Evolutionary conservation across 2,888 invertebrate genomes (phyloP).

Genomic region (Holacanthella duospinosa): DNA sequence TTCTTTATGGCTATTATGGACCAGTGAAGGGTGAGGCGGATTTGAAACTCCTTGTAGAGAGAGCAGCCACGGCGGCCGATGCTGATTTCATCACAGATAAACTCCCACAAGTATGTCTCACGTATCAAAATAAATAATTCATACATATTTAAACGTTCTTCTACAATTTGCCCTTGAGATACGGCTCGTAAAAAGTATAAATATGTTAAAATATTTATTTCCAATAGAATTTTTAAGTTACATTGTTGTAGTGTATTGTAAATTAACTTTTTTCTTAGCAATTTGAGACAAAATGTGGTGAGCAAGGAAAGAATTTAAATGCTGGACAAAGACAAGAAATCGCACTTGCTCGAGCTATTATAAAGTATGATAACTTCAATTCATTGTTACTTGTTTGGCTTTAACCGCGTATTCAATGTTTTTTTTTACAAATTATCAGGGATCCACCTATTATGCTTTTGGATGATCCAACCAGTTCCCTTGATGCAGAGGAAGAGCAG

Average conservation of each 20-base stretch:
- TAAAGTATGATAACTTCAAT: background rate
- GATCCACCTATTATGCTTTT: background rate
- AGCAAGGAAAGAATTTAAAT: background rate
- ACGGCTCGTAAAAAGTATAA: too few species aligned
- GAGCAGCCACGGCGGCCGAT: background rate
- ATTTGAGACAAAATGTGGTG: background rate
- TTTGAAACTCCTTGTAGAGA: background rate
- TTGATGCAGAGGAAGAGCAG: background rate
- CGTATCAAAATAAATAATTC: too few species aligned
- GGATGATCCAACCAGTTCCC: constrained; percentile 1
- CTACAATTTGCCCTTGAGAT: too few species aligned
- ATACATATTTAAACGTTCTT: too few species aligned
- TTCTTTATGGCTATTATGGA: background rate
- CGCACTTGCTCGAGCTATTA: background rate
- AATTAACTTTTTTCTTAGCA: background rate
- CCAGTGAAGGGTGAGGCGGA: background rate
- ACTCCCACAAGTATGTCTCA: background rate
- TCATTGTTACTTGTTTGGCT: too few species aligned
- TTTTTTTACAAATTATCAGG: too few species aligned
- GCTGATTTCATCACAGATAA: background rate
- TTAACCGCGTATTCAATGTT: too few species aligned
- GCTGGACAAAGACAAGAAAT: background rate
- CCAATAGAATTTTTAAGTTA: too few species aligned
- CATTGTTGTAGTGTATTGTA: too few species aligned
- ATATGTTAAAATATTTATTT: too few species aligned